Base-by-base conservation (phyloP, 2,113 vertebrate species). In the Catharus fuscescens region DNA sequence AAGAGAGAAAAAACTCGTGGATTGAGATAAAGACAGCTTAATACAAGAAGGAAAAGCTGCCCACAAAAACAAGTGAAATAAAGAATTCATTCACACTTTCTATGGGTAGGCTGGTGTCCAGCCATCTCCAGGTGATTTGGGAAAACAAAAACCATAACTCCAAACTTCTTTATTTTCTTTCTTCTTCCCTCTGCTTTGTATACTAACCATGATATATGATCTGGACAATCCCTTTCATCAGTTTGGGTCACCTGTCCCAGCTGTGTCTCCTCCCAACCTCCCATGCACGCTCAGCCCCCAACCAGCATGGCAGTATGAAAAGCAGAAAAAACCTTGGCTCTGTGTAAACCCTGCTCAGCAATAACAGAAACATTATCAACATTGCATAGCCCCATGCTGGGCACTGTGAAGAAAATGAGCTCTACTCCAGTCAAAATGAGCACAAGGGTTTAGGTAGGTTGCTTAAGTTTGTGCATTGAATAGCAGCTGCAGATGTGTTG, bases 171-270 rank as follows among this genome's bases (percentile, higher is more conserved):
- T 45, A 3, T 36, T 52, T 52, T 67, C 17, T 77, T 76, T 14
- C 6, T 45, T 52, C 10, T 45, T 67, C 24, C 16, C 13, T 60
- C 40, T n/a, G 31, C 29, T 53, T 54, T 48, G 18, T 18, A 17
- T n/a, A 29, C 8, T 14, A 42, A 18, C 1, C 1, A 1, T 40
- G 20, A 40, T 54, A 25, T 3, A 34, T 0, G 1, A 12, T 48
- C n/a, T 34, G 18, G 25, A 69, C 40, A 26, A 48, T 69, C 5
- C 14, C 15, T 61, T 34, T 48, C 40, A 4, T 61, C 47, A 42
- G 11, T 18, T 54, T 5, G n/a, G 62, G 42, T 47, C 29, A 31
- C 12, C 6, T 61, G 18, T 42, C 34, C 23, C 14, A 32, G 12
- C 10, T 48, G 20, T 26, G 31, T 42, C 24, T 69, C 20, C 25